Evolutionary conservation across 2,797 vertebrate genomes (phyloP).

Genomic region (Sternotherus odoratus): DNA sequence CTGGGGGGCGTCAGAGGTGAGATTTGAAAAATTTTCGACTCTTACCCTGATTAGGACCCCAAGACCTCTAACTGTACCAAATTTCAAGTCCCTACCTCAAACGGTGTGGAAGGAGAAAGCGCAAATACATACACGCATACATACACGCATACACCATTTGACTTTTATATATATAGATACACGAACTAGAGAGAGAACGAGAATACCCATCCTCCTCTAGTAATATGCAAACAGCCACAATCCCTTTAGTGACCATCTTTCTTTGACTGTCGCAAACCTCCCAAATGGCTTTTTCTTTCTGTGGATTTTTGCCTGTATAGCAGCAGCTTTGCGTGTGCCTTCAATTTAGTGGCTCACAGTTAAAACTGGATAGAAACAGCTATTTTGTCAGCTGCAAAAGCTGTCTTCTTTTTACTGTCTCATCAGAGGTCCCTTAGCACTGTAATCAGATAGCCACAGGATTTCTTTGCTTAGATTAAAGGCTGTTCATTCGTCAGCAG

Average conservation of each 20-base stretch:
- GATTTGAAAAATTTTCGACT: too few relatives aligned
- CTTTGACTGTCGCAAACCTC: conserved; percentile 32
- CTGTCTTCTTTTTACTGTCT: conserved; percentile 44
- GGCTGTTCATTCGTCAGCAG: conserved; percentile 24
- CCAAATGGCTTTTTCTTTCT: background rate
- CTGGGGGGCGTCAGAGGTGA: too few relatives aligned
- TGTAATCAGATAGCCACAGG: conserved; percentile 26
- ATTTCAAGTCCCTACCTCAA: too few relatives aligned
- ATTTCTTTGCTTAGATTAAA: conserved; percentile 37
- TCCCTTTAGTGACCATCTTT: conserved; percentile 21
- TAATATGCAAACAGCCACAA: background rate
- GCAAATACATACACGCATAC: too few relatives aligned
- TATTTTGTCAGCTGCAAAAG: conserved; percentile 39
- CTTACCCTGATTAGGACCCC: too few relatives aligned
- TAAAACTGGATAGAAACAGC: conserved; percentile 9
- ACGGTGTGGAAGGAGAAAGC: too few relatives aligned
- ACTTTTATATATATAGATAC: too few relatives aligned
- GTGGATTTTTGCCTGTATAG: conserved; percentile 24
- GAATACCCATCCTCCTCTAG: background rate
- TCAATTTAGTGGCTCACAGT: conserved; percentile 43
- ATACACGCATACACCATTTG: too few relatives aligned
- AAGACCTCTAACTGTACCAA: too few relatives aligned
- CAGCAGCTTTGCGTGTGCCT: background rate
- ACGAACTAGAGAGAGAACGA: background rate
- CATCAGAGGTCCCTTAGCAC: conserved; percentile 28